Percentiles rank a stretch among this genome's conserved stretches.
Conservation (phyloP, 2,113 vertebrate genomes). For the Carassius carassius region DNA sequence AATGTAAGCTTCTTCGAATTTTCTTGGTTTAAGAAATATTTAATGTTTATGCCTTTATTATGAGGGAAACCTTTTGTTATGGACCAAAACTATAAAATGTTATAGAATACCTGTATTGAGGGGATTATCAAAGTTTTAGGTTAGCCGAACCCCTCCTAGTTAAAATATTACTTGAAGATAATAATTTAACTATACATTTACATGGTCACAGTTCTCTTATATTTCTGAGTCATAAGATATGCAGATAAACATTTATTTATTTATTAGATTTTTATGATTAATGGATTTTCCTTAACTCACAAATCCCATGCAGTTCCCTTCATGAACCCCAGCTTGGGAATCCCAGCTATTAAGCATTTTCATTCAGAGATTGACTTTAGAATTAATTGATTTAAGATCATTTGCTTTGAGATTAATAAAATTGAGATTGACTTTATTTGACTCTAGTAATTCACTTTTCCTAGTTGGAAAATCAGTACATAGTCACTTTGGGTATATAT, state of each 20-base stretch:
- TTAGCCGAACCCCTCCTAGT: not conserved
- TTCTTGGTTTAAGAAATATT: not conserved
- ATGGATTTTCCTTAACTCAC: not conserved
- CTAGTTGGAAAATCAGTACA: not conserved
- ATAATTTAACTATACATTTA: not conserved
- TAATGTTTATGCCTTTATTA: not conserved
- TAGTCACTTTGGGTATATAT: not conserved
- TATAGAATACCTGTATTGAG: not conserved
- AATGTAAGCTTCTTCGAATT: not conserved
- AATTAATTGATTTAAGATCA: too few species aligned
- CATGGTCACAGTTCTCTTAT: not conserved
- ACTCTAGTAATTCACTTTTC: not conserved
- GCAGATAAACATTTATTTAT: not conserved
- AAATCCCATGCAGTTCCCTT: not conserved
- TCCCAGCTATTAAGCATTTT: not conserved
- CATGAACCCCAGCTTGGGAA: not conserved
- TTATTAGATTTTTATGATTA: not conserved
- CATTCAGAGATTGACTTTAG: not conserved
- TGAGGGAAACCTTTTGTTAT: not conserved
- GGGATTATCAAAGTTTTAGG: not conserved
- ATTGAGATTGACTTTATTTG: too few species aligned
- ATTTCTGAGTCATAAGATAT: not conserved
- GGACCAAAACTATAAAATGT: not conserved
- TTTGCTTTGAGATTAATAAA: too few species aligned
- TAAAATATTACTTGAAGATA: slow-evolving; percentile 1